Conservation (phyloP, 2,888 invertebrate species). For the Xylota segnis region DNA sequence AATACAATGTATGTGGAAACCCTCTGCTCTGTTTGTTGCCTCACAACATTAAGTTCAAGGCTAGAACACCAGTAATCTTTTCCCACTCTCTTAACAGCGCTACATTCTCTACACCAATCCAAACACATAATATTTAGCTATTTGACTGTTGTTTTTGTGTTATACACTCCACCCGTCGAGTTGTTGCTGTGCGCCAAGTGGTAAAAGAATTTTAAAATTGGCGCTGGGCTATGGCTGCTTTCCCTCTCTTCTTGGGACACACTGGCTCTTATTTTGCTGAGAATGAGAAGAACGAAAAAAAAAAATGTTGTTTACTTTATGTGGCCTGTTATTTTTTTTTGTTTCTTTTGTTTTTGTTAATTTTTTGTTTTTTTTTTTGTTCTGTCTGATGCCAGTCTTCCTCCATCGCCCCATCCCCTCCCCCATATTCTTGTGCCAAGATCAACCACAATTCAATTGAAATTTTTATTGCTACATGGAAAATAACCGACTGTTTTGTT, state of each 20-base stretch:
- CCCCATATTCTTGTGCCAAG: not conserved
- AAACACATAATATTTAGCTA: constrained; percentile 54
- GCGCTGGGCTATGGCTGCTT: constrained; percentile 29
- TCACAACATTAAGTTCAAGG: constrained; percentile 71
- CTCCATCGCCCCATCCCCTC: not conserved
- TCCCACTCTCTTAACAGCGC: constrained; percentile 45
- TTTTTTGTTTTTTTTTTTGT: constrained; percentile 28
- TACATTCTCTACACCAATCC: constrained; percentile 50
- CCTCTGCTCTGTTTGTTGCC: constrained; percentile 42
- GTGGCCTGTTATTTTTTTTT: constrained; percentile 21
- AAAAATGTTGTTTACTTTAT: constrained; percentile 59
- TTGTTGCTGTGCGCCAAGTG: constrained; percentile 57
- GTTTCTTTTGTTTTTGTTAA: constrained; percentile 7
- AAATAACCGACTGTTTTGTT: constrained; percentile 53
- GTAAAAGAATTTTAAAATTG: constrained; percentile 54
- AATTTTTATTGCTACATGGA: constrained; percentile 56
- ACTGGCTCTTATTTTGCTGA: constrained; percentile 1
- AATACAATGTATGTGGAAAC: constrained; percentile 33
- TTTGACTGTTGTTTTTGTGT: constrained; percentile 11
- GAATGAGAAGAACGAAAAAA: not conserved
- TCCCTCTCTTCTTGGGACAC: too few species aligned
- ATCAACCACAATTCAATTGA: constrained; percentile 59
- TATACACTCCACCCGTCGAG: constrained; percentile 14
- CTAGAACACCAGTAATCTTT: constrained; percentile 59
- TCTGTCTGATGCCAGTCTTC: constrained; percentile 1